Evolutionary conservation across 2,113 vertebrate genomes (phyloP).

Genomic region (Barbus barbus): DNA sequence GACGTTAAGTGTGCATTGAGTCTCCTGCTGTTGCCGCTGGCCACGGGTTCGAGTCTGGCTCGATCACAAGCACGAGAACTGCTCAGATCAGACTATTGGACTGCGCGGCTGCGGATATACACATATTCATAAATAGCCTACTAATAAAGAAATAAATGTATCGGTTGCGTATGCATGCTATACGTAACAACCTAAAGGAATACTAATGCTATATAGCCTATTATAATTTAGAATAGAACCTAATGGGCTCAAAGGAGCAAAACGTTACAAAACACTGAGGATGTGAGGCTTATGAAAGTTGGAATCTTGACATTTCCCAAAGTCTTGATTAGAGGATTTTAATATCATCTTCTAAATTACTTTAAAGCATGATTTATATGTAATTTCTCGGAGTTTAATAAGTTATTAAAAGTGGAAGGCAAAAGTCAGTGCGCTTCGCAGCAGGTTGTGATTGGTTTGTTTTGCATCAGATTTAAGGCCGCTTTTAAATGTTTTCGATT

Average conservation of each 20-base stretch:
- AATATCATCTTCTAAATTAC: neutral
- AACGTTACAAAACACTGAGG: neutral
- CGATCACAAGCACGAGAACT: neutral
- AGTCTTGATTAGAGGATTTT: neutral
- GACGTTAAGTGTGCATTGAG: neutral
- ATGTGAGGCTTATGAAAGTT: neutral
- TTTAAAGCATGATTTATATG: neutral
- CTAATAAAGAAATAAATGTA: too few species aligned
- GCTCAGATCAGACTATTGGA: neutral
- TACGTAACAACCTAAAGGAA: neutral
- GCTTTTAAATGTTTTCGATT: too few species aligned
- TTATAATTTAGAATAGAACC: neutral
- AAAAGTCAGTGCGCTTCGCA: neutral
- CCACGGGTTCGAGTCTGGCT: neutral
- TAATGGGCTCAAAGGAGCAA: neutral
- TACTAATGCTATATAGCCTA: neutral
- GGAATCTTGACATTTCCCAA: neutral
- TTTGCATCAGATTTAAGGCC: neutral
- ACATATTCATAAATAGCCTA: neutral
- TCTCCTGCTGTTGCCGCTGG: neutral
- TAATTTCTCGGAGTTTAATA: too few species aligned
- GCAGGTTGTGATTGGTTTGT: neutral
- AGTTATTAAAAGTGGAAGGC: neutral
- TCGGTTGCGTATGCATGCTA: neutral
- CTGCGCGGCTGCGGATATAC: too few species aligned